Base-by-base conservation (phyloP, 2,797 vertebrate genomes). In the Myotis planiceps region DNA sequence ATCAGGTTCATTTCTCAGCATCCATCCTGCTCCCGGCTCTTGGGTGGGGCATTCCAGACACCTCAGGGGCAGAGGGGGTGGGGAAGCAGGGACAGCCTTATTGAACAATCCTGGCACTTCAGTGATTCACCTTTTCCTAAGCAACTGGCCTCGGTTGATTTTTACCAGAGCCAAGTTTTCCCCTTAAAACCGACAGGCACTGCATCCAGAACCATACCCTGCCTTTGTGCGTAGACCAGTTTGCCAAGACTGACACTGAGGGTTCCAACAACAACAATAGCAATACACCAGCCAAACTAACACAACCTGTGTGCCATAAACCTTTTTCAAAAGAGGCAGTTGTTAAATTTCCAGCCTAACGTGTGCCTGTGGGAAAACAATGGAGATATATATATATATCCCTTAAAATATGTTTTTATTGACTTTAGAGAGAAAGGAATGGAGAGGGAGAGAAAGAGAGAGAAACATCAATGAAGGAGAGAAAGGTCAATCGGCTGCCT, bases 31-130 rank as follows among this genome's bases (percentile, higher is more conserved):
- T 53, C 51, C 0, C 2, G 53, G 58, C 3, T 79, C 71, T 58
- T 21, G 27, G 15, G 5, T 3, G 47, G 45, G 32, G 5, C 18
- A 32, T 79, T n/a, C 60, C 55, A 32, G 76, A 58, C 39, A 32
- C 69, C 9, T 15, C 0, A 13, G 0, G 49, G 53, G 23, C 34
- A 25, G 53, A 55, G 19, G 0, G 2, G 1, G 0, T n/a, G 4
- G 29, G 7, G 3, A 1, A 37, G n/a, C 49, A 34, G 14, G n/a
- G 45, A 58, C 65, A 84, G 47, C 51, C 71, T 39, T 9, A 6
- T 0, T 6, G 29, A 92, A 49, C 13, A 25, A 27, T 66, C 32
- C 37, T 7, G 1, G 23, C 39, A 42, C 34, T 58, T 34, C 39
- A 21, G 63, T 71, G 49, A 47, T 2, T 60, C 6, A 0, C 29